Conservation (phyloP, 2,888 invertebrate genomes). For the Bugulina stolonifera region DNA sequence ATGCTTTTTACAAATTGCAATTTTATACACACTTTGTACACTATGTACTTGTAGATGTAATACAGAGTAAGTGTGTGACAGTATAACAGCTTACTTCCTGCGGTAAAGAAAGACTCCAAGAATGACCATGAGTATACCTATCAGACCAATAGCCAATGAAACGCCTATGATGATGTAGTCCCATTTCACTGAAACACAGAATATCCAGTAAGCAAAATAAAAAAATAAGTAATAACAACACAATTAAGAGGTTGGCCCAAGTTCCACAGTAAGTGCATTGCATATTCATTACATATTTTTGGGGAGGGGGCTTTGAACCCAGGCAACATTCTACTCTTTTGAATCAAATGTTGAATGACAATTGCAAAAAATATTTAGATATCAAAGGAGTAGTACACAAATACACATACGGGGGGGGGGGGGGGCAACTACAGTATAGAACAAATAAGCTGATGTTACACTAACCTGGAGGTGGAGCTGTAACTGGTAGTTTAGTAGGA, state of each 20-base stretch:
- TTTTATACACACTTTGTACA: neutral
- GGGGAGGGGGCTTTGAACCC: too few species aligned
- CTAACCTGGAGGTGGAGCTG: neutral
- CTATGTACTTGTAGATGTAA: neutral
- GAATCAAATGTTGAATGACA: too few species aligned
- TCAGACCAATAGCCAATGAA: neutral
- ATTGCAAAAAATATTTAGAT: too few species aligned
- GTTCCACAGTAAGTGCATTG: too few species aligned
- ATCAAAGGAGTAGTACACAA: too few species aligned
- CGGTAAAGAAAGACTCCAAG: neutral
- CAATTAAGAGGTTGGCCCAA: too few species aligned
- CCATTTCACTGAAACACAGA: slow-evolving; percentile 5
- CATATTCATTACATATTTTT: too few species aligned
- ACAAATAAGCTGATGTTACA: neutral
- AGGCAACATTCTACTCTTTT: too few species aligned
- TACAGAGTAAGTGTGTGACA: neutral
- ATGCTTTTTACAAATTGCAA: neutral
- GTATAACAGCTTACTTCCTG: neutral
- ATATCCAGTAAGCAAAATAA: neutral
- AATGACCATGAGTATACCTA: neutral
- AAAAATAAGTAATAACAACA: too few species aligned
- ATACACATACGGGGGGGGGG: too few species aligned
- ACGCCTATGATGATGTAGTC: neutral
- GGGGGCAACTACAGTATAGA: neutral
- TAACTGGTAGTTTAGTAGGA: neutral